phyloP scores from a whole-genome alignment of 2,888 invertebrate genomes.

The Cephus nigrinus region DNA sequence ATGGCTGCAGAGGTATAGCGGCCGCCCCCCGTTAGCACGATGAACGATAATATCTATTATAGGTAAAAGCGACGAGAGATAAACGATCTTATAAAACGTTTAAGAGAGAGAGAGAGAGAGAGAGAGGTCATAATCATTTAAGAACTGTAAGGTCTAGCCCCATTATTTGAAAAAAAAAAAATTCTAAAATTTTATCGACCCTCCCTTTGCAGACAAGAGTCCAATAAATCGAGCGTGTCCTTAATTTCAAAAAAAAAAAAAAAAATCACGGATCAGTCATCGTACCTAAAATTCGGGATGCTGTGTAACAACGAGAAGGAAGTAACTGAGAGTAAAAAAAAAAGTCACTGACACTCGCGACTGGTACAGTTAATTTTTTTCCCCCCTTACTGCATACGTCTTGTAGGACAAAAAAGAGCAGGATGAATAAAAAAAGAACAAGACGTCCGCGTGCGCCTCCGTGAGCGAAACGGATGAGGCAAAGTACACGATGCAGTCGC shows the following conservation, averaged over 20 bases:
- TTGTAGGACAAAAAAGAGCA: neutral
- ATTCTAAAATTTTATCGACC: neutral
- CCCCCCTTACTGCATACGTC: neutral
- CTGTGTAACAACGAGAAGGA: neutral
- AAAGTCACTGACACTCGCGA: neutral
- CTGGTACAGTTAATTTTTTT: neutral
- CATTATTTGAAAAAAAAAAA: neutral
- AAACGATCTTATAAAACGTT: constrained; percentile 34
- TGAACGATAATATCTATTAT: constrained; percentile 55
- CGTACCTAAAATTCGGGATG: neutral
- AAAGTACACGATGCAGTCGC: constrained; percentile 8
- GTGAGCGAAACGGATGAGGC: neutral
- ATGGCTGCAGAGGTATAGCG: constrained; percentile 38
- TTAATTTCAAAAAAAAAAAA: neutral
- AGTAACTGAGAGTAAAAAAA: neutral
- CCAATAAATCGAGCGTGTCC: neutral
- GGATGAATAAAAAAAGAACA: neutral
- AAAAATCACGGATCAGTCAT: neutral
- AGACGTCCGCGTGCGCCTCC: neutral
- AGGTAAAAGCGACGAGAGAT: constrained; percentile 46
- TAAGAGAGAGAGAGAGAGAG: no score
- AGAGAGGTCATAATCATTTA: no score
- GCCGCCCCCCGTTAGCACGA: constrained; percentile 37
- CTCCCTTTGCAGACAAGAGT: neutral
- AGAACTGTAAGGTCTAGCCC: no score